A percentile compares a stretch with the other conserved stretches of the same genome.
Evolutionary conservation across 2,888 invertebrate species (phyloP).

Genomic region (Auanema sp.): DNA sequence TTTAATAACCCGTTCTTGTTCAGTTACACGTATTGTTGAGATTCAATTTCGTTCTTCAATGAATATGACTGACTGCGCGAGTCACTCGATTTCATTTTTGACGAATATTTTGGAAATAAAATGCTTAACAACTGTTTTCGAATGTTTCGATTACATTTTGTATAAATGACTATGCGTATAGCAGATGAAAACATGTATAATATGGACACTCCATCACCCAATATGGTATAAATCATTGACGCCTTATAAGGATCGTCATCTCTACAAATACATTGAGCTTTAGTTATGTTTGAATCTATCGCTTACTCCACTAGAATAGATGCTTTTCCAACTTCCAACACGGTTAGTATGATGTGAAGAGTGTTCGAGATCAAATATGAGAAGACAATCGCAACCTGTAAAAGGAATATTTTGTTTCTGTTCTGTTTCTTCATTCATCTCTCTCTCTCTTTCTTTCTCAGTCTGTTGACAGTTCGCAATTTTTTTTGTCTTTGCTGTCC

Average conservation of each 20-base stretch:
- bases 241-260: slow-evolving; percentile 47
- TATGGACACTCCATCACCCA: slow-evolving; percentile 48
- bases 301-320: slow-evolving; percentile 34
- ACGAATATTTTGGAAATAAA: background rate
- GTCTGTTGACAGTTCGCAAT: too few species aligned
- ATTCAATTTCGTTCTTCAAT: too few species aligned
- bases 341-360: slow-evolving; percentile 45
- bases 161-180: slow-evolving; percentile 53
- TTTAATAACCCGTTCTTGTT: too few species aligned
- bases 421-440: too few species aligned
- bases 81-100: too few species aligned
- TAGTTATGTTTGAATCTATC: background rate
- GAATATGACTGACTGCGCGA: too few species aligned
- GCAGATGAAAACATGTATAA: slow-evolving; percentile 47
- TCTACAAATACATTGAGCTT: slow-evolving; percentile 23
- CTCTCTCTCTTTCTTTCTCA: too few species aligned
- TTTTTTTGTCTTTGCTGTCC: slow-evolving; percentile 9
- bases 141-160: slow-evolving; percentile 39
- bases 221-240: slow-evolving; percentile 47
- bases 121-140: slow-evolving; percentile 26
- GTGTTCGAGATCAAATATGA: slow-evolving; percentile 51
- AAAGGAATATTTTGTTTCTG: background rate
- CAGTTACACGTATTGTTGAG: too few species aligned
- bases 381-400: slow-evolving; percentile 49
- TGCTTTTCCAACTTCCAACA: slow-evolving; percentile 37